Base-by-base conservation (phyloP, 2,888 invertebrate species). In the Carterocephalus palaemon region DNA sequence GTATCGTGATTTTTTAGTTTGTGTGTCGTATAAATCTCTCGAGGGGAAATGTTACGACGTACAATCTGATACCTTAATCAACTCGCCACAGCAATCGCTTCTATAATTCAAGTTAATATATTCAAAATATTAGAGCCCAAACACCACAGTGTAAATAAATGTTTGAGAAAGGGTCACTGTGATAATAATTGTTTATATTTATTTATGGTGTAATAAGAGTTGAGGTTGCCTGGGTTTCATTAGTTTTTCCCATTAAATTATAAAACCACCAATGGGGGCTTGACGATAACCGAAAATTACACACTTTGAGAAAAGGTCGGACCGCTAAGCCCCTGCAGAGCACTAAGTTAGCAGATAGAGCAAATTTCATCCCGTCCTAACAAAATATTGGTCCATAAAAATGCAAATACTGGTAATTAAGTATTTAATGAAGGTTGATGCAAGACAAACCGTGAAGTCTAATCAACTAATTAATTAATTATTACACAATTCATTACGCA, bases 311-410 rank as follows among this genome's bases (percentile, higher is more conserved):
- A 33, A 42, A 37, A 37, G 39, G 45, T 37, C 36, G 37, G 24
- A 31, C 31, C 43, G 33, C 42, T 46, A 39, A 49, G 46, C 41
- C 34, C 34, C 13, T 23, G 10, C 7, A 16, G 10, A 24, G 13
- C 15, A 34, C 17, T 37, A 45, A 45, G 37, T 45, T 37, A 24
- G 45, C 13, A 31, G 34, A 22, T 28, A 37, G 34, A 36, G 47
- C 36, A 49, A 49, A 49, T 42, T 46, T 46, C 43, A 43, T 48
- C 46, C 26, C 37, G 37, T 38, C 34, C 41, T 39, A 49, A 49
- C 37, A 48, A 39, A 43, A 40, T 48, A 40, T 45, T 48, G 43
- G 38, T 34, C 23, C 17, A 36, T 32, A 40, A 48, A 47, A 45
- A 37, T 37, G 23, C 31, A 19, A 45, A 31, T 32, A 24, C 31